phyloP scores from a whole-genome alignment of 2,113 vertebrate genomes.

The Poeciliopsis occidentalis region DNA sequence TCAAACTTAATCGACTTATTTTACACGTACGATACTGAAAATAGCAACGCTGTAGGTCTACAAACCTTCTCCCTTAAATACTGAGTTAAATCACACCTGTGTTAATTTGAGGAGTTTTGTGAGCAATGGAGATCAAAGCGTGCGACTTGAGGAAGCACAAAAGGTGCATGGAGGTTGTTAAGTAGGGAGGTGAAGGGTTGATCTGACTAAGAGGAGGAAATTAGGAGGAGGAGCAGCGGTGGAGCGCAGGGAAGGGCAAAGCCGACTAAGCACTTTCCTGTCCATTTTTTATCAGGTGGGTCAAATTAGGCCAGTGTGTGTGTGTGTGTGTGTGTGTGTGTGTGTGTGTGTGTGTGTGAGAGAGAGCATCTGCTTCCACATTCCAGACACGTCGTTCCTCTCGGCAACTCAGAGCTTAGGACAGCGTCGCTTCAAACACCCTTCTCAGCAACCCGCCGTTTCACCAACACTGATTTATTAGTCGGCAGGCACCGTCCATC shows the following conservation, averaged over 20 bases:
- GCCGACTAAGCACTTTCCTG: conserved; percentile 78
- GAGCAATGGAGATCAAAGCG: conserved; percentile 36
- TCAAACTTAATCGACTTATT: too few species aligned
- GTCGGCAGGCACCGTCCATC: conserved; percentile 64
- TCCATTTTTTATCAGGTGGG: conserved; percentile 74
- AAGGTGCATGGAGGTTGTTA: conserved; percentile 30
- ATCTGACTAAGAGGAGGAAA: conserved; percentile 33
- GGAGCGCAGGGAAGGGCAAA: conserved; percentile 54
- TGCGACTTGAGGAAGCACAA: conserved; percentile 31
- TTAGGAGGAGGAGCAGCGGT: conserved; percentile 31
- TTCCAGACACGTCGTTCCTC: conserved; percentile 65
- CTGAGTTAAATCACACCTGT: not conserved
- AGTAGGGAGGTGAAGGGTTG: conserved; percentile 22
- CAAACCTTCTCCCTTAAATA: not conserved
- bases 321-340: not conserved
- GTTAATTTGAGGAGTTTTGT: not conserved
- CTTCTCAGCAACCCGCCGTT: conserved; percentile 72
- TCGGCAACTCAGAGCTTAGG: conserved; percentile 32
- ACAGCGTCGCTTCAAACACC: conserved; percentile 56
- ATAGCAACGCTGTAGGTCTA: too few species aligned
- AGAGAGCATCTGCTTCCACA: conserved; percentile 59
- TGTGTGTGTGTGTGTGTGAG: not conserved
- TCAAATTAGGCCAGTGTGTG: conserved; percentile 65
- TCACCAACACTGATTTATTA: conserved; percentile 71
- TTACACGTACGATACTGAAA: too few species aligned